Evolutionary conservation across 92 coral and sea anemone genomes (phyloP), one percentile per base, ranked within the genome.

Genomic region (Epizoanthus stellaris): DNA sequence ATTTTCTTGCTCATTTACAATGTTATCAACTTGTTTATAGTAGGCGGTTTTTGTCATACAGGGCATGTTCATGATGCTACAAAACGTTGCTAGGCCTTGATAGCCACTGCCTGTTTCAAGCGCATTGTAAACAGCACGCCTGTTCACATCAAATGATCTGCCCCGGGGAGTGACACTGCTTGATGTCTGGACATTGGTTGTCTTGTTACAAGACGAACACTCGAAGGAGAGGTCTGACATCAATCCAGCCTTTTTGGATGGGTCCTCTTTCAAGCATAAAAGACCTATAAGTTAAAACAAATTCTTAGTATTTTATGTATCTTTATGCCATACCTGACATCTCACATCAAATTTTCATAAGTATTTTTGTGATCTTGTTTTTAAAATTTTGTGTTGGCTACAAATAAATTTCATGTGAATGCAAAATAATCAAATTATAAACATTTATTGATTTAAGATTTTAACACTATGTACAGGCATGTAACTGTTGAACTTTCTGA

Each of bases 101-200:
- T 82, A 87, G 52, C 90, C 87, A 81, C 90, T 45, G 60, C 91
- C 88, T 11, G 85, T 59, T 47, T 83, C 88, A 20, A 88, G 58
- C 19, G 85, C 21, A 70, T 75, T 64, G 56, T 88, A 76, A 0
- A 88, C 88, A 6, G 88, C 88, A 40, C 80, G 45, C 15, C 30
- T 23, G 25, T 0, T 23, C 25, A 23, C 25, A 23, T 23, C 25
- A 23, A 23, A 23, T 23, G 25, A 23, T 30, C 25, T 23, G 25
- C 25, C 25, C 25, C 25, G 25, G 25, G 25, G 25, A 23, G 25
- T 23, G 25, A 23, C 25, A 23, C 25, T 23, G 25, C 25, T 23
- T 23, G 25, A 23, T 23, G 25, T 23, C 25, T 23, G 25, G 25
- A 23, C 25, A 23, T 23, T 23, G 25, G 25, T 23, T 23, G 25